Percentiles rank a stretch among this genome's conserved stretches.
Conservation (phyloP, 2,888 invertebrate genomes). For the Odontocerum albicorne region DNA sequence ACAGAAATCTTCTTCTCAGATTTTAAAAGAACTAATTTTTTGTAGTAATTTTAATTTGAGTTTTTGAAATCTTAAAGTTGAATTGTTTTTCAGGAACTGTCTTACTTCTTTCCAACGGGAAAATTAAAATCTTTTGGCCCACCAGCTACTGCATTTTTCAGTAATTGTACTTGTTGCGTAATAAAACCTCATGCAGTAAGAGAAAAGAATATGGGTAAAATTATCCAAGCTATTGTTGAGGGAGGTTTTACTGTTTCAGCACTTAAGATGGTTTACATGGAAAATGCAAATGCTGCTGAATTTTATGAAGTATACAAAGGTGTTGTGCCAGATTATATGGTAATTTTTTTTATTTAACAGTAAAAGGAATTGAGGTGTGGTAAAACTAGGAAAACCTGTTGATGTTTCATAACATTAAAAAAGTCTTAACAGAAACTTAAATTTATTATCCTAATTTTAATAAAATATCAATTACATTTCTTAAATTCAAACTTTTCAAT, state of each 20-base stretch:
- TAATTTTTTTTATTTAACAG: too few species aligned
- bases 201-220: conserved; percentile 71
- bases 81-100: conserved; percentile 58
- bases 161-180: conserved; percentile 76
- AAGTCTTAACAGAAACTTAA: too few species aligned
- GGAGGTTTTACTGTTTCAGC: conserved; percentile 78
- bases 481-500: too few species aligned
- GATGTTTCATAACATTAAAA: too few species aligned
- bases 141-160: conserved; percentile 58
- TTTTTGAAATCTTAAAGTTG: too few species aligned
- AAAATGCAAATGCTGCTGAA: conserved; percentile 82
- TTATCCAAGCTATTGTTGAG: conserved; percentile 73
- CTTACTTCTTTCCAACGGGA: conserved; percentile 64
- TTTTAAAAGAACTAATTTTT: too few species aligned
- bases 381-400: too few species aligned
- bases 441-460: too few species aligned
- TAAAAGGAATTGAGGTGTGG: too few species aligned
- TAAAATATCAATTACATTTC: too few species aligned
- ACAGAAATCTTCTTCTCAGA: too few species aligned
- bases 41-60: too few species aligned
- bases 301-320: conserved; percentile 94
- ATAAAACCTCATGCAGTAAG: conserved; percentile 89
- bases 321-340: conserved; percentile 76
- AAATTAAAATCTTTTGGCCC: conserved; percentile 47
- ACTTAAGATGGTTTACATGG: conserved; percentile 77